Evolutionary conservation across 2,113 vertebrate species (phyloP).

Genomic region (Toxotes jaculatrix): DNA sequence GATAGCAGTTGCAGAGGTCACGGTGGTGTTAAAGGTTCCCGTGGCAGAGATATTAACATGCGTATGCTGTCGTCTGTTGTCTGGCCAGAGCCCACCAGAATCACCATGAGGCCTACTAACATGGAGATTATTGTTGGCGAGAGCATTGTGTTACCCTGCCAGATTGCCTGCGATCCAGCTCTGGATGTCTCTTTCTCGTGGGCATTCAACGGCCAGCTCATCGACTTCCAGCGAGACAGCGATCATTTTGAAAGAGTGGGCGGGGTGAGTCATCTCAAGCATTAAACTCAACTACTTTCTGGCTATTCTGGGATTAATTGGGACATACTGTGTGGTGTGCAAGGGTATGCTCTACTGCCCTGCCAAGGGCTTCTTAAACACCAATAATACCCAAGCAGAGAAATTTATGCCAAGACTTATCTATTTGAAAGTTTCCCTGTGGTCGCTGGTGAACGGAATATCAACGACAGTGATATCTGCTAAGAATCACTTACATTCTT

Average conservation of each 20-base stretch:
- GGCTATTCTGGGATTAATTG: constrained; percentile 71
- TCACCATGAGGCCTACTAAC: constrained; percentile 91
- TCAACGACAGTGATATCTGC: constrained; percentile 18
- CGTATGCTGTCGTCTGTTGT: constrained; percentile 63
- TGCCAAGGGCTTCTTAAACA: constrained; percentile 38
- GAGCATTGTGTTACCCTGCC: constrained; percentile 94
- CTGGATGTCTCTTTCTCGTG: constrained; percentile 93
- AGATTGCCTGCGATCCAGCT: constrained; percentile 91
- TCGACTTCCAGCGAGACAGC: constrained; percentile 89
- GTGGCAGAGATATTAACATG: constrained; percentile 65
- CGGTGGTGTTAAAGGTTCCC: constrained; percentile 48
- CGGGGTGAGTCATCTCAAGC: constrained; percentile 89
- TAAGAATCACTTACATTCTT: constrained; percentile 12
- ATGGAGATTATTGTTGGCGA: constrained; percentile 96
- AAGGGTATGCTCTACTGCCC: constrained; percentile 54
- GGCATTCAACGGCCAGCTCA: constrained; percentile 93
- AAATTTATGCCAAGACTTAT: constrained; percentile 29
- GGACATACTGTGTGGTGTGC: constrained; percentile 46
- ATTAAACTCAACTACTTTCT: constrained; percentile 58
- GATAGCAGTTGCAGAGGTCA: constrained; percentile 37
- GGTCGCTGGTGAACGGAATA: constrained; percentile 27
- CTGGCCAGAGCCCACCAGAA: constrained; percentile 91
- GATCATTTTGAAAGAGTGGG: constrained; percentile 94
- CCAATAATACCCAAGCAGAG: constrained; percentile 36
- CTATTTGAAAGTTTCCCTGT: constrained; percentile 34